Evolutionary conservation across 2,113 vertebrate genomes (phyloP), one percentile per base, ranked within the genome.

Genomic region (Pomatorhinus ruficollis): DNA sequence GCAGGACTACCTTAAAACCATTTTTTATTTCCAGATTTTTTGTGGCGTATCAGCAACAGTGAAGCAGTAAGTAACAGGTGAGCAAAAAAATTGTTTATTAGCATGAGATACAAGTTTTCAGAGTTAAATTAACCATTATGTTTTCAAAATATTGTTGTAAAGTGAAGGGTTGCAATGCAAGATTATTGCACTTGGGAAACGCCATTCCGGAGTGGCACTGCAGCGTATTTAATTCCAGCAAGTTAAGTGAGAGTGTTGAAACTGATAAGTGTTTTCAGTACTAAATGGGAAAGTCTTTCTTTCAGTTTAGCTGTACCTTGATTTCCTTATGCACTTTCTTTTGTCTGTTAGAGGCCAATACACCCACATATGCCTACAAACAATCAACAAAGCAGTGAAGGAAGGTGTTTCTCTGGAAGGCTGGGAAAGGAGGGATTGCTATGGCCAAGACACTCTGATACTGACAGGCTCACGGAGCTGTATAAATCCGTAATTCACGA

Each of bases 401-500:
- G 0, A 44, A 76, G 28, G 49, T 10, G 0, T 91, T 95, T 85
- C 47, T 85, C 61, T 49, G 22, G 27, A 71, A 65, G 42, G 19
- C 69, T 76, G 49, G n/a, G 23, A 47, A 82, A 53, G 49, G 52
- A 91, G 21, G 45, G 49, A 68, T 80, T 69, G 44, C 11, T 93
- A 0, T 37, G 0, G 0, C 59, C 20, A 44, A 44, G 82, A 25
- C 44, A 47, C 11, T 2, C 33, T 0, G 1, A 53, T 35, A 39
- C 30, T 5, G 31, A 31, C 28, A 53, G 53, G 30, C 63, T 83
- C 20, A 12, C 16, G 30, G 56, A 83, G 35, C 35, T 52, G 9
- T 17, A 22, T 27, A 50, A 49, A 66, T 23, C 12, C 56, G 19
- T 70, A 57, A 42, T 56, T 70, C 66, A 23, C 30, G 8, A 83